A percentile compares a stretch with the other conserved stretches of the same genome.
Conservation (phyloP, 2,888 invertebrate species). For the Lithophane leautieri region DNA sequence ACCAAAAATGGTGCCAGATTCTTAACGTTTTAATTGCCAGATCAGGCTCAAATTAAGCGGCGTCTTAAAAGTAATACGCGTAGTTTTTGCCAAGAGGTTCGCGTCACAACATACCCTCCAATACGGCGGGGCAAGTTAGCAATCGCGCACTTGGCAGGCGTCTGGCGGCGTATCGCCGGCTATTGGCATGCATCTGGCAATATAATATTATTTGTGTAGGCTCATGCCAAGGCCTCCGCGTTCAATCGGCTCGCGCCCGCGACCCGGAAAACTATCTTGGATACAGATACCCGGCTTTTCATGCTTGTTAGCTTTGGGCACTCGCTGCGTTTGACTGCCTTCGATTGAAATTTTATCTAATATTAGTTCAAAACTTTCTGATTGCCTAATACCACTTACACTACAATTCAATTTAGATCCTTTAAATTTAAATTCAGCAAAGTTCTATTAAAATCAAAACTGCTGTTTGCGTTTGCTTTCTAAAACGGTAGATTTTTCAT, state of each 20-base stretch:
- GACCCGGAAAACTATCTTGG: slow-evolving; percentile 81
- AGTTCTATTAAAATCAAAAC: slow-evolving; percentile 1
- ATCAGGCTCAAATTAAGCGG: slow-evolving; percentile 29
- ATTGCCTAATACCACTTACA: slow-evolving; percentile 9
- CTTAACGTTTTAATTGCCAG: slow-evolving; percentile 32
- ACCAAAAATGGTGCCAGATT: background rate
- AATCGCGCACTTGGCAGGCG: slow-evolving; percentile 81
- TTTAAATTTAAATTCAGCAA: background rate
- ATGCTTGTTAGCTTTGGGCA: slow-evolving; percentile 73
- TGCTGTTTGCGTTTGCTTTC: background rate
- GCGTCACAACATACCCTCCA: slow-evolving; percentile 66
- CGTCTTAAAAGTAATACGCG: slow-evolving; percentile 33
- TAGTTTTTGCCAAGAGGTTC: slow-evolving; percentile 52
- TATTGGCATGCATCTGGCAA: slow-evolving; percentile 87
- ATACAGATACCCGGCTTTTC: slow-evolving; percentile 73
- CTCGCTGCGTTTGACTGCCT: slow-evolving; percentile 49
- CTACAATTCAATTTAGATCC: slow-evolving; percentile 21
- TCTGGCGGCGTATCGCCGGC: slow-evolving; percentile 71
- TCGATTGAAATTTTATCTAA: slow-evolving; percentile 30
- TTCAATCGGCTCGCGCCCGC: slow-evolving; percentile 78
- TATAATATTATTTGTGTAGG: slow-evolving; percentile 89
- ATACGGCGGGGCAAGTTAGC: slow-evolving; percentile 70
- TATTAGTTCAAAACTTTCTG: slow-evolving; percentile 15
- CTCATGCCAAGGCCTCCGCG: slow-evolving; percentile 80
- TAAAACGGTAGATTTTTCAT: background rate